Evolutionary conservation across 2,113 vertebrate species (phyloP).

Genomic region (Isurus oxyrinchus): DNA sequence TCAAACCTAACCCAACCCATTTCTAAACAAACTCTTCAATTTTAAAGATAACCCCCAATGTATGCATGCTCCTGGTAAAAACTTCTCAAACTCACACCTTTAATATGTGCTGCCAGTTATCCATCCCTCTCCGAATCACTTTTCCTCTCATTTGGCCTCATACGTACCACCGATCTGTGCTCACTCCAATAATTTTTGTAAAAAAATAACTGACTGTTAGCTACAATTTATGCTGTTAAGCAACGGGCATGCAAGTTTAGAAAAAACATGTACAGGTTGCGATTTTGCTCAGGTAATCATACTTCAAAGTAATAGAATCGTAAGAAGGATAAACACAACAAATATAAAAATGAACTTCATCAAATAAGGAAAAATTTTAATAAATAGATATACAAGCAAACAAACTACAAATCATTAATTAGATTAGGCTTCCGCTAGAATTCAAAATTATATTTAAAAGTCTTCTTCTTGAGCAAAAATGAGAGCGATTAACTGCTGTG

Average conservation of each 20-base stretch:
- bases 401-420: background rate
- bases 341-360: background rate
- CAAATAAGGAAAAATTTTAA: background rate
- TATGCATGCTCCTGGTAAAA: background rate
- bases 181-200: background rate
- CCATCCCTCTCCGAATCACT: background rate
- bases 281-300: background rate
- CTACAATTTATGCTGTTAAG: background rate
- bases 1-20: background rate
- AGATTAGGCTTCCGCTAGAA: background rate
- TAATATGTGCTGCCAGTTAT: background rate
- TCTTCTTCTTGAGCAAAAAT: background rate
- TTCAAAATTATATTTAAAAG: background rate
- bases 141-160: background rate
- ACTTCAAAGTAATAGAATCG: background rate
- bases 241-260: background rate
- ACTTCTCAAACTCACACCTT: background rate
- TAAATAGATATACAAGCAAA: background rate
- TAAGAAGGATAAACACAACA: background rate
- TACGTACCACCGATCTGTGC: background rate
- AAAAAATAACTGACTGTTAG: background rate
- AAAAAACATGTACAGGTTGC: background rate
- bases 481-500: background rate
- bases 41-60: background rate
- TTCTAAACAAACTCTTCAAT: background rate